A percentile compares a stretch with the other conserved stretches of the same genome.
Conservation (phyloP, 2,797 vertebrate genomes). For the Anas capensis region DNA sequence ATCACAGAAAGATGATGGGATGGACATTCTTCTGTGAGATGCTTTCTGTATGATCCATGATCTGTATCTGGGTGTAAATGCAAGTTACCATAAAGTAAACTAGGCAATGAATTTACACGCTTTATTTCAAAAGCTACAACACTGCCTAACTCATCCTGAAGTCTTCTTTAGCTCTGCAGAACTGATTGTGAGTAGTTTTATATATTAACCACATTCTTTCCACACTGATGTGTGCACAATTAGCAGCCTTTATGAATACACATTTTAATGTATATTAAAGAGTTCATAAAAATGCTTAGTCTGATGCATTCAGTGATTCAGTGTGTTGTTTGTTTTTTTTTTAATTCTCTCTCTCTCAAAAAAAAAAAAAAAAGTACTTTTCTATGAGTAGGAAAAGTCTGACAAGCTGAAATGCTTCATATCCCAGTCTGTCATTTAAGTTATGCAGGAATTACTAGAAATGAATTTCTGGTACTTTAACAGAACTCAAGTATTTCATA, state of each 20-base stretch:
- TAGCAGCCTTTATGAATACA: conserved; percentile 65
- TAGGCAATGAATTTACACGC: background rate
- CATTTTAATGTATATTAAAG: conserved; percentile 65
- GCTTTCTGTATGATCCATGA: background rate
- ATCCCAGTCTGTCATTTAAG: conserved; percentile 51
- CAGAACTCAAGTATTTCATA: conserved; percentile 75
- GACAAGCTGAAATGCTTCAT: conserved; percentile 50
- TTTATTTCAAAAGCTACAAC: background rate
- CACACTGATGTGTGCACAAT: conserved; percentile 52
- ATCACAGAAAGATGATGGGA: background rate
- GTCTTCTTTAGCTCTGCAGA: background rate
- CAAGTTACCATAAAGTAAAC: background rate
- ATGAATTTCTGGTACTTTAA: conserved; percentile 71
- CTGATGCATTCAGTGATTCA: background rate
- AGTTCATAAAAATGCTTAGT: conserved; percentile 56
- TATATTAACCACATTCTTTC: background rate
- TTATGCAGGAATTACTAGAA: conserved; percentile 75
- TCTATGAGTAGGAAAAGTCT: conserved; percentile 21
- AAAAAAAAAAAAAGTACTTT: conserved; percentile 45
- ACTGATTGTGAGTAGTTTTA: background rate
- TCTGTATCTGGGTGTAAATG: background rate
- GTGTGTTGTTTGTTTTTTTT: background rate
- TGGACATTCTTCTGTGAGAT: background rate
- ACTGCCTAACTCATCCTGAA: background rate
- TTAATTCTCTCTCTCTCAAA: background rate